phyloP scores from a whole-genome alignment of 2,113 vertebrate genomes.

The Neotoma lepida region DNA sequence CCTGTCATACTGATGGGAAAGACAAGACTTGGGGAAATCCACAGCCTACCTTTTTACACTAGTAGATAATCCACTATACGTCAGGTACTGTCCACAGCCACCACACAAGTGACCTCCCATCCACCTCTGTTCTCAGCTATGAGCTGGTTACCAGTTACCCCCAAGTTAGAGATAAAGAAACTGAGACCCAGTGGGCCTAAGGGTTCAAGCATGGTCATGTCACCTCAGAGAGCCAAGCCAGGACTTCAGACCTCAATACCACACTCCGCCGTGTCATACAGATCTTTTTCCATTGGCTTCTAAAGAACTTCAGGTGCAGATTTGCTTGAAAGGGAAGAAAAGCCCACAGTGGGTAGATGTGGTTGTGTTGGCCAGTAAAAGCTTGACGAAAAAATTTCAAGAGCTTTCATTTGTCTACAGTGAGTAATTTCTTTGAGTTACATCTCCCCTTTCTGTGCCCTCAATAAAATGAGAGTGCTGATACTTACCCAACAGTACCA shows the following conservation, averaged over 20 bases:
- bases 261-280: neutral
- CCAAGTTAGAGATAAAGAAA: neutral
- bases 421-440: constrained; percentile 16
- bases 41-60: neutral
- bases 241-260: neutral
- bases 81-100: neutral
- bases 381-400: constrained; percentile 6
- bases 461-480: constrained; percentile 22
- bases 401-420: neutral
- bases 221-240: neutral
- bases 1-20: neutral
- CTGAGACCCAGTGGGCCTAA: neutral
- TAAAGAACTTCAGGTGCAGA: constrained; percentile 6
- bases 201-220: neutral
- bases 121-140: neutral
- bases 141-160: neutral
- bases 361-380: neutral
- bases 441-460: neutral
- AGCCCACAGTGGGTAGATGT: neutral
- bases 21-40: neutral
- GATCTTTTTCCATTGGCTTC: neutral
- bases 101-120: neutral
- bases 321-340: neutral
- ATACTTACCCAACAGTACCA: neutral
- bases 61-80: neutral